Conservation (phyloP, 2,113 vertebrate species). For the Indicator indicator region DNA sequence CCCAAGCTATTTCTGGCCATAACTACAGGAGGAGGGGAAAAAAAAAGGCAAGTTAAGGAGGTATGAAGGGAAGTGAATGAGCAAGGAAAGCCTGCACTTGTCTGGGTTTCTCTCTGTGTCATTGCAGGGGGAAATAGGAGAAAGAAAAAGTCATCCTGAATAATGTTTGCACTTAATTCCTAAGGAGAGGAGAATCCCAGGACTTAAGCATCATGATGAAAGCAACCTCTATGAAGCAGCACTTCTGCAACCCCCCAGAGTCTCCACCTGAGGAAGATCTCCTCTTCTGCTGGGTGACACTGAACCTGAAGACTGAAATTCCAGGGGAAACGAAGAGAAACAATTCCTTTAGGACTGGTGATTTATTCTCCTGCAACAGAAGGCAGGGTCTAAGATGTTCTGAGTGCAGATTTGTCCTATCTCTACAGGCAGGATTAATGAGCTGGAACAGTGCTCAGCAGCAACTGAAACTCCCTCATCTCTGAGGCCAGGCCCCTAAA, state of each 20-base stretch:
- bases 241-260: not conserved
- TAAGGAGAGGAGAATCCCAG: not conserved
- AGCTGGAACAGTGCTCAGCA: not conserved
- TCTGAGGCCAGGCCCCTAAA: not conserved
- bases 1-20: not conserved
- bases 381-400: not conserved
- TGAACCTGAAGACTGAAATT: not conserved
- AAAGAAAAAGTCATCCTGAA: not conserved
- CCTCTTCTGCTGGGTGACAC: not conserved
- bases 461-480: not conserved
- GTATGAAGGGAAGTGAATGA: not conserved
- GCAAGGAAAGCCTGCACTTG: not conserved
- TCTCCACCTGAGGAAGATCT: not conserved
- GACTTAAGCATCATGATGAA: not conserved
- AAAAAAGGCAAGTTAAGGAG: not conserved
- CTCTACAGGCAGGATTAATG: conserved; percentile 3
- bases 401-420: not conserved
- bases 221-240: not conserved
- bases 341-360: not conserved
- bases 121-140: not conserved
- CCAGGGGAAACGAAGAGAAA: not conserved
- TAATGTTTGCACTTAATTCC: not conserved
- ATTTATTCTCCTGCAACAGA: not conserved
- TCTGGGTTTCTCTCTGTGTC: not conserved
- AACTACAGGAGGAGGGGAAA: not conserved